These are phyloP conservation scores for Pavo muticus DNA, from an alignment of 2,113 vertebrate species.

Conservation along the genomic window DNA sequence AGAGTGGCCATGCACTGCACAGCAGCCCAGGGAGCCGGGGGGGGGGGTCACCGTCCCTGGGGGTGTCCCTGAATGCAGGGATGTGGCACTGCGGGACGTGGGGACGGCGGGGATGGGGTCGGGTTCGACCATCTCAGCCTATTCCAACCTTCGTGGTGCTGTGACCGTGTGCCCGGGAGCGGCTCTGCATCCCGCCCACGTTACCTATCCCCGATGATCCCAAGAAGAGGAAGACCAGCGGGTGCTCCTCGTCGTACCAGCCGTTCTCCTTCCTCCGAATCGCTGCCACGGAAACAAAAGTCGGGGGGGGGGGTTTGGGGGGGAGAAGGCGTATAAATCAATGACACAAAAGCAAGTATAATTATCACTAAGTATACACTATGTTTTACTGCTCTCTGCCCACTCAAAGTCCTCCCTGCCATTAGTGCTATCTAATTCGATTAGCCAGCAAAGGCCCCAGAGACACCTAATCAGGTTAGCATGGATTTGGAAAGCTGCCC, in stretches of 20 bases:
- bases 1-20: too few relatives aligned
- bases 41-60: too few relatives aligned
- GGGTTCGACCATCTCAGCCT: too few relatives aligned
- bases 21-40: too few relatives aligned
- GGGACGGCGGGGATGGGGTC: too few relatives aligned
- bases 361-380: constrained; percentile 91
- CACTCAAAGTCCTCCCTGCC: constrained; percentile 89
- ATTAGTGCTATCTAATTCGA: constrained; percentile 97
- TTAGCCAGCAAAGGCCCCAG: constrained; percentile 94
- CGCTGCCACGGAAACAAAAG: constrained; percentile 77
- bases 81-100: too few relatives aligned
- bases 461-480: constrained; percentile 98
- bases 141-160: too few relatives aligned
- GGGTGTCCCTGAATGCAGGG: too few relatives aligned
- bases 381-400: constrained; percentile 85
- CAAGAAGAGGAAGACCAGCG: constrained; percentile 96
- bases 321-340: constrained; percentile 84
- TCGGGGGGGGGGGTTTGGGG: neutral
- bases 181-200: neutral
- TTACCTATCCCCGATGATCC: constrained; percentile 98
- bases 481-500: constrained; percentile 93
- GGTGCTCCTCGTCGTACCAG: constrained; percentile 98
- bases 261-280: constrained; percentile 98
- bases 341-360: constrained; percentile 84
- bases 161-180: too few relatives aligned